These are phyloP conservation scores for Plemyria rubiginata DNA, from an alignment of 2,888 invertebrate genomes.

Conservation along the genomic window DNA sequence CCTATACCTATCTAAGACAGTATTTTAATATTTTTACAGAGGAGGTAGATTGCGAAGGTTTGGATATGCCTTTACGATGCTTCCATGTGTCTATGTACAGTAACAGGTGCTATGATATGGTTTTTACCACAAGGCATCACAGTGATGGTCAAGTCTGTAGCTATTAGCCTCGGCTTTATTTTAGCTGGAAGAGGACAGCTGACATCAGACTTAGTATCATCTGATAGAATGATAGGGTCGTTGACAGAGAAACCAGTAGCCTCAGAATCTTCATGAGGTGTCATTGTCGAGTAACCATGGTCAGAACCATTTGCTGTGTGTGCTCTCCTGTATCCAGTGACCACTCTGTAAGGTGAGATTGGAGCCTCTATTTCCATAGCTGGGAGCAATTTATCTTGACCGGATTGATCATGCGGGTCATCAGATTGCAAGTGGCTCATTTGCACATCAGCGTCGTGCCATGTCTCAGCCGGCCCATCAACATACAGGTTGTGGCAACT, in stretches of 20 bases:
- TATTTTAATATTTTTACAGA: slow-evolving; percentile 46
- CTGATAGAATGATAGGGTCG: slow-evolving; percentile 85
- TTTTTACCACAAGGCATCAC: slow-evolving; percentile 83
- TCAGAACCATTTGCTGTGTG: slow-evolving; percentile 93
- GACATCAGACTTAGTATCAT: slow-evolving; percentile 82
- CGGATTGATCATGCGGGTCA: slow-evolving; percentile 86
- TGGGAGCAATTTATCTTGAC: slow-evolving; percentile 87
- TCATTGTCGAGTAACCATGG: slow-evolving; percentile 98
- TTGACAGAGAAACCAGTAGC: slow-evolving; percentile 90
- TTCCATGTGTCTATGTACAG: slow-evolving; percentile 95
- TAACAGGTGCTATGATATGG: slow-evolving; percentile 92
- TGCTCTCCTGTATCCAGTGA: slow-evolving; percentile 91
- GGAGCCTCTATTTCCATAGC: slow-evolving; percentile 87
- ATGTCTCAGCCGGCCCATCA: slow-evolving; percentile 79
- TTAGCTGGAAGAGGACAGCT: slow-evolving; percentile 85
- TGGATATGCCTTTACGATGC: slow-evolving; percentile 81
- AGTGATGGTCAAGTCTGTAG: slow-evolving; percentile 75
- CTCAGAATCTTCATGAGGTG: slow-evolving; percentile 95
- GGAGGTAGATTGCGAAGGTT: slow-evolving; percentile 61
- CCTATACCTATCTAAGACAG: slow-evolving; percentile 15
- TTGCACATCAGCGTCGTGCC: slow-evolving; percentile 86
- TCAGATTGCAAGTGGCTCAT: slow-evolving; percentile 90
- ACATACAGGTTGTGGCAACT: slow-evolving; percentile 81
- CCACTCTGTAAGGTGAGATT: slow-evolving; percentile 94
- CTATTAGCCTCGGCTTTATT: slow-evolving; percentile 71